Evolutionary conservation across 2,888 invertebrate genomes (phyloP).

Genomic region (Pterostichus niger): DNA sequence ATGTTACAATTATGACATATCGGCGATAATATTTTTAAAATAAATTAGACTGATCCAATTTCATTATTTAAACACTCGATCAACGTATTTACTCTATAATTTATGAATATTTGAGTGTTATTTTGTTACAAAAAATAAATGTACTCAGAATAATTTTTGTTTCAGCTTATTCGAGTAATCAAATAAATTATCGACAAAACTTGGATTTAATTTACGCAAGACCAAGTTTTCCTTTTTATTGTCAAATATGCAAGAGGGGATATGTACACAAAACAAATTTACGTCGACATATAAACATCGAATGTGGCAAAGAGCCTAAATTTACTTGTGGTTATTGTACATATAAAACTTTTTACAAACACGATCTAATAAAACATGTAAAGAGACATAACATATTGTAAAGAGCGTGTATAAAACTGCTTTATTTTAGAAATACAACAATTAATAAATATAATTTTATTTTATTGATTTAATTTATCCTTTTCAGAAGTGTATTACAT

Average conservation of each 20-base stretch:
- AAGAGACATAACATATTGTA: not conserved
- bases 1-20: no score
- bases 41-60: no score
- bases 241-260: slow-evolving; percentile 27
- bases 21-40: no score
- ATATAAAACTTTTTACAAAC: slow-evolving; percentile 67
- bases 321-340: slow-evolving; percentile 76
- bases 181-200: not conserved
- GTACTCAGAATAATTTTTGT: slow-evolving; percentile 18
- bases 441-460: slow-evolving; percentile 11
- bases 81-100: no score
- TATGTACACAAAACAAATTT: slow-evolving; percentile 66
- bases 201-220: not conserved
- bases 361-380: slow-evolving; percentile 26
- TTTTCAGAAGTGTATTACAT: slow-evolving; percentile 26
- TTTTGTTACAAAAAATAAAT: not conserved
- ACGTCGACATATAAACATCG: slow-evolving; percentile 73
- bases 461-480: slow-evolving; percentile 14
- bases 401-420: not conserved
- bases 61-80: no score
- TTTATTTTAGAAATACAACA: not conserved
- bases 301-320: slow-evolving; percentile 74
- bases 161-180: slow-evolving; percentile 4
- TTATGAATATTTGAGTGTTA: no score
- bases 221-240: not conserved